Conservation (phyloP, 2,797 vertebrate genomes). For the Propithecus perrieri region DNA sequence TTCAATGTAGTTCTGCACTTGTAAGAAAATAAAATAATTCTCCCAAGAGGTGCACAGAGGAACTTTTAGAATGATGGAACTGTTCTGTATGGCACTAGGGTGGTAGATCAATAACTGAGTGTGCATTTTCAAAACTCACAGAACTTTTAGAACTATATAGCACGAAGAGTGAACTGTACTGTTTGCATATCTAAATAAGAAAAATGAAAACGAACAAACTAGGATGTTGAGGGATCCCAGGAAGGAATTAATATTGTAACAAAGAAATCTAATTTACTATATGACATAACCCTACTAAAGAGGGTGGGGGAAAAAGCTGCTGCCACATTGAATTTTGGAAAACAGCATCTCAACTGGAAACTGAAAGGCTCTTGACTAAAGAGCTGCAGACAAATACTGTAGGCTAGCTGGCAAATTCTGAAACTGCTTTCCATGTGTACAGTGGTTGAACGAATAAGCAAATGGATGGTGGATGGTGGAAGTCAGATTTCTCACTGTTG, state of each 20-base stretch:
- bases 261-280: not conserved
- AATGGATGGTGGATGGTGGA: not conserved
- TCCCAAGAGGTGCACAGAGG: not conserved
- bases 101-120: not conserved
- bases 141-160: not conserved
- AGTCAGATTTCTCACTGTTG: not conserved
- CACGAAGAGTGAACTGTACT: too few relatives aligned
- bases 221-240: not conserved
- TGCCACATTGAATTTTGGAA: not conserved
- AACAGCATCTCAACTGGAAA: not conserved
- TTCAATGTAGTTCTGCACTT: not conserved
- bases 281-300: not conserved
- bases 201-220: not conserved
- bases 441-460: not conserved
- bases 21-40: not conserved
- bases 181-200: not conserved
- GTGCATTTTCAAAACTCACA: not conserved
- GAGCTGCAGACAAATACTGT: not conserved
- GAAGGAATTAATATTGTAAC: not conserved
- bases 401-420: not conserved
- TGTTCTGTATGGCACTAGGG: not conserved
- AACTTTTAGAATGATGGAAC: not conserved
- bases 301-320: not conserved
- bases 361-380: not conserved
- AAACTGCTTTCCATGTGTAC: not conserved